A percentile compares a stretch with the other conserved stretches of the same genome.
phyloP scores from a whole-genome alignment of 2,797 vertebrate genomes.

The Hapalemur alaotrensis region DNA sequence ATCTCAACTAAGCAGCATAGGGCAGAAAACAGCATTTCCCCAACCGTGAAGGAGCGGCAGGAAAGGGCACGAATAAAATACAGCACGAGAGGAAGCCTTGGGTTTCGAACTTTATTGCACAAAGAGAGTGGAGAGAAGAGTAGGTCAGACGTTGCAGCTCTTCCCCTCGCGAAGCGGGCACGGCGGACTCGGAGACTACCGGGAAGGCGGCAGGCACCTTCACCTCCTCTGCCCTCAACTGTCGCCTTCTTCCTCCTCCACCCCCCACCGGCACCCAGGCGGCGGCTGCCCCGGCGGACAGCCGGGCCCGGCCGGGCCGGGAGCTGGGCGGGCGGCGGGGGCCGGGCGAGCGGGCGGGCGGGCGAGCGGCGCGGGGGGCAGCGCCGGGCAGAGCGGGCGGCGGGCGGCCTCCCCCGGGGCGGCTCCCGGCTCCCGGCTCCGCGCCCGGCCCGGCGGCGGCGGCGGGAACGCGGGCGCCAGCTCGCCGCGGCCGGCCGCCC shows the following conservation, averaged over 20 bases:
- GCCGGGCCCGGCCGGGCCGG: not conserved
- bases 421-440: conserved; percentile 75
- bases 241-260: conserved; percentile 50
- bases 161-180: conserved; percentile 15
- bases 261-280: conserved; percentile 58
- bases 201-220: conserved; percentile 63
- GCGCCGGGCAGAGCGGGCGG: conserved; percentile 51
- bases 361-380: conserved; percentile 64
- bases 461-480: conserved; percentile 73
- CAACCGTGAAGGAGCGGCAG: not conserved
- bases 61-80: conserved; percentile 66
- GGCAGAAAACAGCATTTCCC: conserved; percentile 37
- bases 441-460: conserved; percentile 46
- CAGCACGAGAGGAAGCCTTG: conserved; percentile 70
- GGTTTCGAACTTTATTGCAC: conserved; percentile 80
- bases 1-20: not conserved
- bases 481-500: conserved; percentile 30
- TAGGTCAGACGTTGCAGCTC: conserved; percentile 55
- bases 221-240: conserved; percentile 67
- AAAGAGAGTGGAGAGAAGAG: conserved; percentile 51
- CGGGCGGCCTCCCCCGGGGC: conserved; percentile 81
- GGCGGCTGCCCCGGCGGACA: not conserved
- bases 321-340: conserved; percentile 21
- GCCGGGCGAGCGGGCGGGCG: conserved; percentile 59
- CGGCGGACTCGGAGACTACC: not conserved